Evolutionary conservation across 2,797 vertebrate genomes (phyloP), one percentile per base, ranked within the genome.

Genomic region (Zenarchopterus dispar): DNA sequence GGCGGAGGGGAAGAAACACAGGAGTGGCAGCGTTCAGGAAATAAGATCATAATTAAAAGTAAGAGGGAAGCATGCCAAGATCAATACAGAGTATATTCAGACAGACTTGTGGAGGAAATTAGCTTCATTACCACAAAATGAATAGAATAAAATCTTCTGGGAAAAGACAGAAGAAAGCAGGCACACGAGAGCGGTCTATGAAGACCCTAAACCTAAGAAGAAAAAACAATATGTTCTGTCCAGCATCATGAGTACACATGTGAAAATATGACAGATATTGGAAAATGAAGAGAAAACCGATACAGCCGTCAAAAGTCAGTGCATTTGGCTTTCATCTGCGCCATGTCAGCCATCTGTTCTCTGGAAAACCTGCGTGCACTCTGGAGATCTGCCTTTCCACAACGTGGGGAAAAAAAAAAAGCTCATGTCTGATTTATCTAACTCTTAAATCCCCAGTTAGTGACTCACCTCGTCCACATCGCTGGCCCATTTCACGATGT

Each of bases 401-500:
- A 49, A 56, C 21, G 8, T 4, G 6, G 16, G 41, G 28, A 28
- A 28, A 28, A 26, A 26, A 26, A 28, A 28, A 69, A 41, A 33
- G 43, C 53, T 1, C 1, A 18, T 13, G 24, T 2, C 28, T 39
- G 16, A 62, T 65, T 47, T 62, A 67, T 66, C n/a, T 18, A 11
- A 18, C n/a, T 65, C 22, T 10, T 49, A 56, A 77, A 73, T 57
- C 62, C 52, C 4, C 24, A 2, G 62, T 50, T 5, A 19, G 53
- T 62, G 67, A 69, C 84, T 90, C 88, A 98, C 97, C 95, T 99
- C 97, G 11, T 99, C 97, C 85, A 99, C 97, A 24, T 99, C 97
- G 18, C 97, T 98, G 86, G 96, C 97, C 97, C 97, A 99, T 87
- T 99, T 99, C 93, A 98, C 97, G 58, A 99, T 99, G 93, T 99